Evolutionary conservation across 2,888 invertebrate species (phyloP), one percentile per base, ranked within the genome.

Genomic region (Limulus polyphemus): DNA sequence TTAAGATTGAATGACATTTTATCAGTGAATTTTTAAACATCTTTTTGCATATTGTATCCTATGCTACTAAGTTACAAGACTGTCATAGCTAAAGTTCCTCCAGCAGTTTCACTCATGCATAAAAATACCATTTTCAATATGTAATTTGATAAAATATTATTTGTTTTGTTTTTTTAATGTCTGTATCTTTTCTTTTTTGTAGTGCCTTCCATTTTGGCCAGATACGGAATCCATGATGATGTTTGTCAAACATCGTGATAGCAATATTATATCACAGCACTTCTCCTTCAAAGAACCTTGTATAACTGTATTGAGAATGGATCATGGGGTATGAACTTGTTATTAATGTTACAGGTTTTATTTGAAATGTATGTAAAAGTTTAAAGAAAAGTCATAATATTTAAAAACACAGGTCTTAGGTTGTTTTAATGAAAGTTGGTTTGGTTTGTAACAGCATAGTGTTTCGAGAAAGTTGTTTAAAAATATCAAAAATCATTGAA

Each of bases 181-280:
- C 32, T 32, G 3, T 32, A 2, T 16, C 54, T 49, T 48, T 46
- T 51, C 13, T 58, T 65, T 63, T n/a, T 72, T 69, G 48, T 71
- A 80, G 79, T 78, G 77, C 70, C 76, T 83, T 14, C 81, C 87
- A 10, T 89, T 87, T 76, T 90, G 88, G 88, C 90, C 89, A 0
- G 85, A 85, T 71, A 88, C 88, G 0, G 84, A 86, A 65, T 84
- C 85, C 0, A 85, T 87, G 85, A 82, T 82, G 69, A 86, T 90
- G 85, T 85, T 85, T 71, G 84, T 88, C 70, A 88, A 88, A 76
- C 84, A 83, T 75, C 78, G 85, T 59, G 86, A 87, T 71, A 87
- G 88, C 63, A 83, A 84, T 63, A 77, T 86, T 5, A 83, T 84
- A 1, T 89, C 89, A 0, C 88, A 88, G 69, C 84, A 86, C 71